A percentile compares a stretch with the other conserved stretches of the same genome.
These are phyloP conservation scores for Idris sp. DNA, from an alignment of 1,140 invertebrate genomes.

Conservation along the genomic window DNA sequence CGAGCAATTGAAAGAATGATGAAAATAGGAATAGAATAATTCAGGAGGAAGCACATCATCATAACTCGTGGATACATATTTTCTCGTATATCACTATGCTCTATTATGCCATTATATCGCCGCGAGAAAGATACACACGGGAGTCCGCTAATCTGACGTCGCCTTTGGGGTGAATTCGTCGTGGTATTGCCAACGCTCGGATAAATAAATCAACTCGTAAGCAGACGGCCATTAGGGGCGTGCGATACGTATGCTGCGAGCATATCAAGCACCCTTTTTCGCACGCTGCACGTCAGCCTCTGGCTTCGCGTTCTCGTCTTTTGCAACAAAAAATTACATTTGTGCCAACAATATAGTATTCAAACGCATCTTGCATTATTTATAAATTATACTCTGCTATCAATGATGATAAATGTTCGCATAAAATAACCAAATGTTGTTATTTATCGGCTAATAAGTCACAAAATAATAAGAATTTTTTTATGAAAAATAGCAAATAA, in stretches of 20 bases:
- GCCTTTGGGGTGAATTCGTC: slow-evolving; percentile 69
- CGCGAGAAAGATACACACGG: slow-evolving; percentile 67
- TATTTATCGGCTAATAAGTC: too few relatives aligned
- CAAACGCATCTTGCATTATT: slow-evolving; percentile 39
- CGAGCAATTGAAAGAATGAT: slow-evolving; percentile 15
- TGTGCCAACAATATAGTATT: slow-evolving; percentile 35
- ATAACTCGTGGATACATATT: slow-evolving; percentile 57
- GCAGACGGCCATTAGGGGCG: slow-evolving; percentile 67
- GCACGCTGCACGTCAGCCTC: slow-evolving; percentile 50
- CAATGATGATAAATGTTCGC: slow-evolving; percentile 13
- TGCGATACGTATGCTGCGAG: slow-evolving; percentile 61
- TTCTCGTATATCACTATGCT: slow-evolving; percentile 60
- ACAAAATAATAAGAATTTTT: too few relatives aligned
- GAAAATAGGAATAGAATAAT: slow-evolving; percentile 51
- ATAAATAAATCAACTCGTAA: slow-evolving; percentile 74
- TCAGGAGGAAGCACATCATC: slow-evolving; percentile 50
- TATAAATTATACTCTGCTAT: slow-evolving; percentile 14
- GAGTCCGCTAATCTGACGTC: slow-evolving; percentile 64
- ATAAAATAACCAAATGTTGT: slow-evolving; percentile 2
- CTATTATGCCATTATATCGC: slow-evolving; percentile 63
- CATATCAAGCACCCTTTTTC: slow-evolving; percentile 62
- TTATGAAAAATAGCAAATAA: too few relatives aligned
- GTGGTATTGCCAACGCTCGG: slow-evolving; percentile 66
- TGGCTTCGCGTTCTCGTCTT: slow-evolving; percentile 19
- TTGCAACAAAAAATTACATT: slow-evolving; percentile 52